phyloP scores from a whole-genome alignment of 2,888 invertebrate species.

The Spisula solida region DNA sequence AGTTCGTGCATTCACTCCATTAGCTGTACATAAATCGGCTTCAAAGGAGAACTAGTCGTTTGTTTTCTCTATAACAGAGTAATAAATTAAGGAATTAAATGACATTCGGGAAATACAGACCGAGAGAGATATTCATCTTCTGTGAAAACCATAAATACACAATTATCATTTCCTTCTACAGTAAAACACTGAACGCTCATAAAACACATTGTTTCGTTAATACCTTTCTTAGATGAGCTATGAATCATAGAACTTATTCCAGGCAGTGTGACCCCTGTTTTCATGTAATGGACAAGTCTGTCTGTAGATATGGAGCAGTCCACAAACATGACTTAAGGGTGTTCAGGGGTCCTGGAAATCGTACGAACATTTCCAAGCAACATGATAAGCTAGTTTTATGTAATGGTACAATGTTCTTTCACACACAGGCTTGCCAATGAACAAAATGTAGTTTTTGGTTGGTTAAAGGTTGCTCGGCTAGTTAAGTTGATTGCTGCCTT shows the following conservation, averaged over 20 bases:
- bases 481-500: too few relatives aligned
- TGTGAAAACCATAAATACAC: constrained; percentile 2
- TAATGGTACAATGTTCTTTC: too few relatives aligned
- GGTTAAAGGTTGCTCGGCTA: too few relatives aligned
- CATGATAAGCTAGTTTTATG: too few relatives aligned
- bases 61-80: background rate
- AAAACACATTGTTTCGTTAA: background rate
- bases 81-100: constrained; percentile 10
- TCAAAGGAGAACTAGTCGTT: background rate
- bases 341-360: background rate
- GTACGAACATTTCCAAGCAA: too few relatives aligned
- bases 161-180: background rate
- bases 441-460: too few relatives aligned
- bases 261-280: background rate
- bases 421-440: too few relatives aligned
- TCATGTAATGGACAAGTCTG: background rate
- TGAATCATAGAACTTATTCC: background rate
- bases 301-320: background rate
- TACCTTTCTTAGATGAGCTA: background rate
- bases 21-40: background rate
- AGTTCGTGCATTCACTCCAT: background rate
- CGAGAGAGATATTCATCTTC: background rate
- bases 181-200: background rate
- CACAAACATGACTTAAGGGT: background rate
- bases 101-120: background rate